Evolutionary conservation across 2,113 vertebrate species (phyloP).

Genomic region (Psilopogon haemacephalus): DNA sequence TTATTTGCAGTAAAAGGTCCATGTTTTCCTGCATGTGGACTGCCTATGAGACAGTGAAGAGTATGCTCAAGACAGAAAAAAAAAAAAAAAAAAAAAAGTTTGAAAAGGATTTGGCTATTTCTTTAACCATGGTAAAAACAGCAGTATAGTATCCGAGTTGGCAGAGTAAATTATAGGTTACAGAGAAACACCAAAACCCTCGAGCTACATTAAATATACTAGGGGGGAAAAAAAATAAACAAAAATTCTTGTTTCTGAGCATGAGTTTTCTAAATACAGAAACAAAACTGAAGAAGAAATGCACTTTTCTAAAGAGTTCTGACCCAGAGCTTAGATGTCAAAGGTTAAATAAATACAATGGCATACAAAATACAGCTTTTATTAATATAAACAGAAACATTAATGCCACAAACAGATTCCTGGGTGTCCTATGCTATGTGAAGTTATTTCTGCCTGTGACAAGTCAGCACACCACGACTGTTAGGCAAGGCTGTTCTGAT

Average conservation of each 20-base stretch:
- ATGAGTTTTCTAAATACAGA: conserved; percentile 19
- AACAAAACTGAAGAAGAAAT: conserved; percentile 27
- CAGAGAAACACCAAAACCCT: conserved; percentile 10
- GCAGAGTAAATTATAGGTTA: conserved; percentile 26
- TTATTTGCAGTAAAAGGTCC: background rate
- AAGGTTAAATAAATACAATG: conserved; percentile 29
- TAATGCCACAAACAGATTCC: background rate
- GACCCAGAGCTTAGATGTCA: background rate
- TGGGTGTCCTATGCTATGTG: background rate
- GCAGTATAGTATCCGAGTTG: conserved; percentile 6
- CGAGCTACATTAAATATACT: conserved; percentile 3
- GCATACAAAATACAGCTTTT: conserved; percentile 1
- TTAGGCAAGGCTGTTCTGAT: background rate
- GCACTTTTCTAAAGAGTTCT: background rate
- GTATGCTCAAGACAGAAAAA: background rate
- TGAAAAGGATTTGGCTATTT: background rate
- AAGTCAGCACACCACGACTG: background rate
- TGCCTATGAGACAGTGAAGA: background rate
- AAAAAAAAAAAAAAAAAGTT: background rate
- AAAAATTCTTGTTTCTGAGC: conserved; percentile 1
- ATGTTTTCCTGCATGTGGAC: background rate
- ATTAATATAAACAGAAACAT: conserved; percentile 11
- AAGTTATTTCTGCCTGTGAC: background rate
- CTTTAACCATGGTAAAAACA: background rate
- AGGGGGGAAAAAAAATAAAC: background rate